Base-by-base conservation (phyloP, 2,888 invertebrate species). In the Teleogryllus oceanicus region DNA sequence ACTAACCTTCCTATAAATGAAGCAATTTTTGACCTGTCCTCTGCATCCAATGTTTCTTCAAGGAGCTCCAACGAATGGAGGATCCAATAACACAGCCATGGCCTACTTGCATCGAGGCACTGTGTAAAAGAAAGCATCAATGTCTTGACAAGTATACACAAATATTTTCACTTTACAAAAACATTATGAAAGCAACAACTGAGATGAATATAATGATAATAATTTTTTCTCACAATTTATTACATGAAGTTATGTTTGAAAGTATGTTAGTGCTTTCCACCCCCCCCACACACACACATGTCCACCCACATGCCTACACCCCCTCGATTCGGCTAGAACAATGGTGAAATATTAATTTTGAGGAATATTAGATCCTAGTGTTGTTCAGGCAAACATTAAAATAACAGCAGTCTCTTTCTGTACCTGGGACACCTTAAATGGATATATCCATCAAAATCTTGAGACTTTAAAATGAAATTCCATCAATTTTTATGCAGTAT, bases 1-100 rank as follows among this genome's bases (percentile, higher is more conserved):
- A 83, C 85, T 82, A 86, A 91, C 90, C 89, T 91, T 81, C 84
- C 87, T 82, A 93, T 86, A 86, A 93, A 93, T 78, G 89, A 86
- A 20, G 89, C 88, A 81, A 93, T 88, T 80, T 88, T 87, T 74
- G 88, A 87, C 82, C 90, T 88, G 13, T 89, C 88, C 49, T 89
- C 89, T 62, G 90, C 89, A 13, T 90, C 88, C 80, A 94, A 87
- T 50, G 80, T 88, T 82, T 91, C 90, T 82, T 91, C 92, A 62
- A 97, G 87, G 82, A 98, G 88, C 86, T 94, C 93, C 74, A 99
- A 89, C 10, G 96, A 92, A 88, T 99, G 97, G 62, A 98, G 87
- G 82, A 96, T 96, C 99, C 99, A 99, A 86, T 98, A 99, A 84
- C 96, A 93, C 82, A 99, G 89, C 99, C 99, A 99, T 11, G 99